phyloP scores from a whole-genome alignment of 2,113 vertebrate species.

The Stegastes partitus region DNA sequence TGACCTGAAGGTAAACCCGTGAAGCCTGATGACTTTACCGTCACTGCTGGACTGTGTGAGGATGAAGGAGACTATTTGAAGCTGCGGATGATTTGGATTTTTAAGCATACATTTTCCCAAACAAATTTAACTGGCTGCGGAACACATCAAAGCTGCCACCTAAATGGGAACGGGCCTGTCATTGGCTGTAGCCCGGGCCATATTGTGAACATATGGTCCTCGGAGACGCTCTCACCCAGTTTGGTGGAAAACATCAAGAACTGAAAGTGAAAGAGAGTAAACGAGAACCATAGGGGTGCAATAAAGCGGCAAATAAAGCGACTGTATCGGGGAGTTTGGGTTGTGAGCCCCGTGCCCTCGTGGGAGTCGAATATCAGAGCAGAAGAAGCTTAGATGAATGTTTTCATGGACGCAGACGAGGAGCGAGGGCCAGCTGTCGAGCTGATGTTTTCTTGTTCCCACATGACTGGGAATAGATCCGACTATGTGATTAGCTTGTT shows the following conservation, averaged over 20 bases:
- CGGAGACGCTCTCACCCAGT: conserved; percentile 13
- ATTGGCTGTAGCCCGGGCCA: conserved; percentile 19
- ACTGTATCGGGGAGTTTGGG: conserved; percentile 7
- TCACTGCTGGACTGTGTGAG: background rate
- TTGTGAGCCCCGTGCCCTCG: conserved; percentile 39
- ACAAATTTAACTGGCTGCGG: conserved; percentile 48
- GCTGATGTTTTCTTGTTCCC: conserved; percentile 74
- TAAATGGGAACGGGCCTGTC: conserved; percentile 44
- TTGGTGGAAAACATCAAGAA: conserved; percentile 57
- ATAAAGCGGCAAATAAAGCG: conserved; percentile 53
- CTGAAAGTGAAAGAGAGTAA: conserved; percentile 52
- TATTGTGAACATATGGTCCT: conserved; percentile 63
- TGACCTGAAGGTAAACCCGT: conserved; percentile 9
- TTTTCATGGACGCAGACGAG: conserved; percentile 50
- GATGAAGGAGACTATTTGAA: conserved; percentile 26
- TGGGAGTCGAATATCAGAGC: conserved; percentile 52
- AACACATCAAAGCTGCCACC: conserved; percentile 67
- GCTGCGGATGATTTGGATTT: conserved; percentile 34
- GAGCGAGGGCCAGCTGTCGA: conserved; percentile 68
- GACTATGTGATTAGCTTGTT: conserved; percentile 58
- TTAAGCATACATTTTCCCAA: conserved; percentile 48
- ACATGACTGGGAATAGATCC: conserved; percentile 70
- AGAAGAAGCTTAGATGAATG: conserved; percentile 25
- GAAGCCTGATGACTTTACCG: background rate
- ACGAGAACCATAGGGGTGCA: conserved; percentile 38